Base-by-base conservation (phyloP, 2,888 invertebrate species). In the Leptinotarsa haldemani region DNA sequence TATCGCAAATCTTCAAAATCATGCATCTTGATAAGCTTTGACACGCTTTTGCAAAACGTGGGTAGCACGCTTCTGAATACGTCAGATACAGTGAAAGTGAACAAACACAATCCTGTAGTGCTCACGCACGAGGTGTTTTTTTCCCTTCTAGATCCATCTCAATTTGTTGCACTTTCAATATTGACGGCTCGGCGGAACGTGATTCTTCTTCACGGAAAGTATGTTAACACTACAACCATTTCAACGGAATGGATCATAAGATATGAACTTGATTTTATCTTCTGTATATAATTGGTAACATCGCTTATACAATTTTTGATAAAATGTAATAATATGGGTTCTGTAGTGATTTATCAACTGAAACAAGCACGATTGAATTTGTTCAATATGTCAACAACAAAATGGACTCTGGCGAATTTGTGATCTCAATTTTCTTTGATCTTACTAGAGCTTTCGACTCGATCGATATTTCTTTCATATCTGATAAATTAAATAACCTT, bases 81-180 rank as follows among this genome's bases (percentile, higher is more conserved):
- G 77, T 73, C 74, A 77, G 77, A 72, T 75, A 75, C 73, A 77
- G 80, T 80, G 80, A 80, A 80, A 80, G 80, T 78, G 48, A 73
- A 73, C 72, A 73, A 16, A 2, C 12, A 18, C 16, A 61, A 61
- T 61, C 30, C 61, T 25, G 9, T 65, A 40, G 18, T 50, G 46
- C 40, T 56, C 56, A 16, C 47, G 58, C 69, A 47, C 68, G 63
- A 61, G 48, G 25, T 47, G 48, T 46, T 25, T 48, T 30, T 61
- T 63, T 48, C 18, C 40, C 56, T 22, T 61, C 40, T 63, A 69
- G 58, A 69, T 69, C 69, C 69, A 69, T 73, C 73, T 73, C 73
- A 73, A 69, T 73, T 73, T 69, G 73, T 73, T 58, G 48, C 69
- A 40, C 47, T 22, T 61, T 40, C 61, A n/a, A 61, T 61, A 61